phyloP scores from a whole-genome alignment of 2,888 invertebrate genomes.

The Myopa tessellatipennis region DNA sequence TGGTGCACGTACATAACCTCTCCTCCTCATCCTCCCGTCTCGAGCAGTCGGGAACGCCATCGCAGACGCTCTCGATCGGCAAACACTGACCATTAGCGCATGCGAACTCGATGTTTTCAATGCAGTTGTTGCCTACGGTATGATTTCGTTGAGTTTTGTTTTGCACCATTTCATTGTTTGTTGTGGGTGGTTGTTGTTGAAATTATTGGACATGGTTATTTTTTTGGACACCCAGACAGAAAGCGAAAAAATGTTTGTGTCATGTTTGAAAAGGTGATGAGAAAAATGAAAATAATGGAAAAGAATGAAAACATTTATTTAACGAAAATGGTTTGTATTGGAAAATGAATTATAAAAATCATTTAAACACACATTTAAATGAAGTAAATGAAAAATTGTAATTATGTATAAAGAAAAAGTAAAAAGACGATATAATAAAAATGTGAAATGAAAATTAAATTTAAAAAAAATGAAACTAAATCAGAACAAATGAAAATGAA shows the following conservation, averaged over 20 bases:
- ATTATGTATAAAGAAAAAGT: neutral
- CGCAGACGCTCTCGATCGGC: constrained; percentile 82
- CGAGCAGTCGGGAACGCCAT: constrained; percentile 82
- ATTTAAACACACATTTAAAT: neutral
- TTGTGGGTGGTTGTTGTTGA: constrained; percentile 46
- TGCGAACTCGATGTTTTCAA: constrained; percentile 70
- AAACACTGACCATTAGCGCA: constrained; percentile 76
- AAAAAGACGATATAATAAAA: neutral
- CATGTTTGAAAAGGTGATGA: neutral
- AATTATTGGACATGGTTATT: constrained; percentile 21
- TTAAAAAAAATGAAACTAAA: neutral
- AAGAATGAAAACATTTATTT: neutral
- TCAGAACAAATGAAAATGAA: neutral
- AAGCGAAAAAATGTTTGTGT: constrained; percentile 20
- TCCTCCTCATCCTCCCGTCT: constrained; percentile 79
- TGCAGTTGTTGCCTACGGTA: constrained; percentile 49
- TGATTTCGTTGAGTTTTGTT: neutral
- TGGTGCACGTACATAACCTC: constrained; percentile 60
- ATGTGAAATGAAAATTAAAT: neutral
- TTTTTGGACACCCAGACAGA: neutral
- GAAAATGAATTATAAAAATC: constrained; percentile 7
- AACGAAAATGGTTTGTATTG: neutral
- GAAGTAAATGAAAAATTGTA: neutral
- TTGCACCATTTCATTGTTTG: constrained; percentile 36
- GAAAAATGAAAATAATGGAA: constrained; percentile 7